Base-by-base conservation (phyloP, 2,797 vertebrate species). In the Syngnathus acus region DNA sequence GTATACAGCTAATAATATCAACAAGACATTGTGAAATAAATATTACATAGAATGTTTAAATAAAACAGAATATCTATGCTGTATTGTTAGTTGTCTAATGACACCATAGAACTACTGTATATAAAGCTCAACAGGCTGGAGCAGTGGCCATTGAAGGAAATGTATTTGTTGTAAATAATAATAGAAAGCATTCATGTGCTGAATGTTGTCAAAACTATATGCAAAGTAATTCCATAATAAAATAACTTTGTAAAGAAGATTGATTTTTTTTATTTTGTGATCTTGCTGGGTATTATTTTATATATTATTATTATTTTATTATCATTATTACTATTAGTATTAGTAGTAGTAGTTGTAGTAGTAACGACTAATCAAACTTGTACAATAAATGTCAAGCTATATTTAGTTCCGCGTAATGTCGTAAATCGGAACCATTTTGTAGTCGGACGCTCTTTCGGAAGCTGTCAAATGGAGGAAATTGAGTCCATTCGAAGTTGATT, bases 121-220 rank as follows among this genome's bases (percentile, higher is more conserved):
- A 75, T 67, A 81, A 73, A 64, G 78, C 73, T 64, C 71, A 73
- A 51, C 32, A 71, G 45, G 72, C 62, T 70, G 47, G 73, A 71
- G 72, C 39, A 54, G 42, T 80, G 61, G 51, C 73, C 71, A 64
- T 26, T 76, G 80, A 66, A 75, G 42, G 11, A 62, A 45, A 70
- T 80, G 47, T 68, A 63, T 78, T 55, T 76, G 62, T 23, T 91
- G 87, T 90, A 90, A 80, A 90, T 89, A 89, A 80, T 84, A 72
- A 74, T 78, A 86, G 81, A 82, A 73, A 72, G 82, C 82, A 87
- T 88, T 85, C 86, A 88, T 89, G 89, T 90, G 85, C 86, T 88
- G 70, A 72, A 84, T 66, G 82, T 47, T 78, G 82, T 71, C 71
- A 67, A 72, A 73, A 87, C 61, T 38, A 72, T 79, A 76, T 76